A percentile compares a stretch with the other conserved stretches of the same genome.
phyloP scores from a whole-genome alignment of 2,888 invertebrate genomes.

The Amiota minor region DNA sequence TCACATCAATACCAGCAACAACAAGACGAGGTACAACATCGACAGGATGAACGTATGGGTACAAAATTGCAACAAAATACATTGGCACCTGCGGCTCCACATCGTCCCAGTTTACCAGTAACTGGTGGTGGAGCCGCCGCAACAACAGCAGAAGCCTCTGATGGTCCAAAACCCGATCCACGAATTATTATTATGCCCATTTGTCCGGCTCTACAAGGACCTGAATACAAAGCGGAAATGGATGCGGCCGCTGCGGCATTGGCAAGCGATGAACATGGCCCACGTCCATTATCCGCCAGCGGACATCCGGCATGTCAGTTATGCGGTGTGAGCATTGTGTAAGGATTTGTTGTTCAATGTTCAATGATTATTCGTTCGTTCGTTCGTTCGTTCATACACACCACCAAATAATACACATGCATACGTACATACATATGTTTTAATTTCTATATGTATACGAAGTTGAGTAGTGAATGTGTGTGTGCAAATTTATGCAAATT shows the following conservation, averaged over 20 bases:
- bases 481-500: constrained; percentile 32
- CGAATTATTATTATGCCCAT: constrained; percentile 70
- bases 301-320: constrained; percentile 71
- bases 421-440: no score
- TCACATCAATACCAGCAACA: constrained; percentile 70
- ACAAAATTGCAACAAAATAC: constrained; percentile 76
- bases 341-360: constrained; percentile 59
- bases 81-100: constrained; percentile 75
- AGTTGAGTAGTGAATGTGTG: constrained; percentile 22
- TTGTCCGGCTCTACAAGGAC: constrained; percentile 69
- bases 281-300: constrained; percentile 67
- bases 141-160: constrained; percentile 37
- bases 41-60: constrained; percentile 70
- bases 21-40: constrained; percentile 51
- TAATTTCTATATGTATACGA: constrained; percentile 20
- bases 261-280: constrained; percentile 58
- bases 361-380: constrained; percentile 55
- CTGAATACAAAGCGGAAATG: constrained; percentile 69
- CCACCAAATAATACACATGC: no score
- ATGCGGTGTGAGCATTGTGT: constrained; percentile 73
- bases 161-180: constrained; percentile 60
- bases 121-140: constrained; percentile 51
- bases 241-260: constrained; percentile 66
- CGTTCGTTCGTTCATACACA: background rate
- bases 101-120: constrained; percentile 75